Base-by-base conservation (phyloP, 2,888 invertebrate genomes). In the Odontocerum albicorne region DNA sequence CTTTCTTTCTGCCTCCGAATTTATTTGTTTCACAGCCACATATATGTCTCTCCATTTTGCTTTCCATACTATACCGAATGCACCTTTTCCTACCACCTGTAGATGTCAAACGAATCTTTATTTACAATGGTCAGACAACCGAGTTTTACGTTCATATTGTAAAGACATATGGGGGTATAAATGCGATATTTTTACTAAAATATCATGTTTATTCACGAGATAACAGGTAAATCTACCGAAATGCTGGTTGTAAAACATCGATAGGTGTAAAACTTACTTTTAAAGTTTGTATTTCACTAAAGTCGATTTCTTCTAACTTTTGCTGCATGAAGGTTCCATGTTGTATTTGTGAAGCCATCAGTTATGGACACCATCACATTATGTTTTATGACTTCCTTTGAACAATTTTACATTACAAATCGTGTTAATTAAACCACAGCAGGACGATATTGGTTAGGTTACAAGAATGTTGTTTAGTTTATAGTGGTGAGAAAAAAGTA, bases 21-120 rank as follows among this genome's bases (percentile, higher is more conserved):
- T 92, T 63, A 96, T 96, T 66, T 90, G 86, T 74, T 97, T 97
- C 59, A 97, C 90, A 49, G 97, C 97, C 40, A 97, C 96, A 71
- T 84, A 85, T 65, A 83, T 87, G 63, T 85, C 84, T 68, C 87
- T 82, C 95, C 95, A 96, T 70, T 81, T 75, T 65, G 92, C 96
- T 73, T 91, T 90, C 77, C 88, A 90, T 38, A 97, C 97, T 57
- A 93, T 90, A 60, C 97, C 97, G 76, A 93, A 97, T 20, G 96
- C 91, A 43, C 97, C 96, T 77, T 92, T 90, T 21, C 94, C 95
- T 63, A 93, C 89, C 71, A 90, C 84, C 92, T 93, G 74, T 21
- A 69, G 64, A 51, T 47, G 66, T 61, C 36, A 62, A 60, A 46
- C 19, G 16, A 46, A 33, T 51, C 12, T 51, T 45, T 50, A 55